These are phyloP conservation scores for Dolomedes plantarius DNA, from an alignment of 2,888 invertebrate genomes.

Conservation along the genomic window DNA sequence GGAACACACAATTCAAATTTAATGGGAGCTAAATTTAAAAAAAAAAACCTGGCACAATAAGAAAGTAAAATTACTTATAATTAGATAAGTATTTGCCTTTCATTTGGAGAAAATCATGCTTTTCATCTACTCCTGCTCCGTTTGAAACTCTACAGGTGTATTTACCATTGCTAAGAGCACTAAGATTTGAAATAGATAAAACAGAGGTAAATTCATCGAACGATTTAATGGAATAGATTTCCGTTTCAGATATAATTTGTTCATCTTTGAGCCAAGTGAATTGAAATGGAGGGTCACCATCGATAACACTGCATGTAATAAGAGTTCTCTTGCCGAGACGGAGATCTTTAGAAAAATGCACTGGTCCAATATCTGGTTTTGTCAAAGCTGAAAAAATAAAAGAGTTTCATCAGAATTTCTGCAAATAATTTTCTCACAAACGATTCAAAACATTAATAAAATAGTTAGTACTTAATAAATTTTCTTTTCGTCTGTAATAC, in stretches of 20 bases:
- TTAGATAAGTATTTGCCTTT: constrained; percentile 28
- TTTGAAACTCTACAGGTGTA: constrained; percentile 64
- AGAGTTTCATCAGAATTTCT: no score
- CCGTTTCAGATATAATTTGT: not conserved
- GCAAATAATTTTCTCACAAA: no score
- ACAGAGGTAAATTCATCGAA: constrained; percentile 37
- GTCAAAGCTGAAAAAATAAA: constrained; percentile 21
- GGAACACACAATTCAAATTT: no score
- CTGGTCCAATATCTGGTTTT: constrained; percentile 41
- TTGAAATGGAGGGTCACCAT: constrained; percentile 64
- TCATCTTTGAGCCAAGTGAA: constrained; percentile 71
- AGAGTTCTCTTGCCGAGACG: constrained; percentile 8
- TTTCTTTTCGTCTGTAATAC: no score
- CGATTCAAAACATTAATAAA: no score
- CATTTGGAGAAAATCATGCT: constrained; percentile 22
- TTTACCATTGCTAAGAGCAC: constrained; percentile 56
- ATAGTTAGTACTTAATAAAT: no score
- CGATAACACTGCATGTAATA: constrained; percentile 25
- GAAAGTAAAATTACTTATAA: no score
- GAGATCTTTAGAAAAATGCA: constrained; percentile 39
- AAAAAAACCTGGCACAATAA: no score
- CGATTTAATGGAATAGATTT: constrained; percentile 21
- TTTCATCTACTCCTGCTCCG: constrained; percentile 27
- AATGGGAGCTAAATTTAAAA: no score
- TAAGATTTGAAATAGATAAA: constrained; percentile 36